These are phyloP conservation scores for Patagioenas fasciata DNA, from an alignment of 2,113 vertebrate genomes.

Conservation along the genomic window DNA sequence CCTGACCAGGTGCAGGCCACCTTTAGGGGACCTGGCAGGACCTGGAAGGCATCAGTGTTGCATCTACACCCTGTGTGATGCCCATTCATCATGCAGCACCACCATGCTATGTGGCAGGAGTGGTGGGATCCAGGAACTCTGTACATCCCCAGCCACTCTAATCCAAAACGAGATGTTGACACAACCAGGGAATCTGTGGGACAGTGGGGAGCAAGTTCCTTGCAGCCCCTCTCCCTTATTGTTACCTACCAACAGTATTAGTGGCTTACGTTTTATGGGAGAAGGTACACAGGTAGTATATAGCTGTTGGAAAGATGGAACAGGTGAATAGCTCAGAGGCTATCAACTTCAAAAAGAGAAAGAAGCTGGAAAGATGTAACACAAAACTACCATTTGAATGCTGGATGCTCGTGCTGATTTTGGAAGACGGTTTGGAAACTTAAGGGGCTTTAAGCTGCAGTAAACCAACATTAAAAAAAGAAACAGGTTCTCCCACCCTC, in stretches of 20 bases:
- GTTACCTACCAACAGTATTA: not conserved
- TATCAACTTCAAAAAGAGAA: not conserved
- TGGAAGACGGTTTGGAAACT: not conserved
- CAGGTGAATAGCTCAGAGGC: not conserved
- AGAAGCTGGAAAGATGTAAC: not conserved
- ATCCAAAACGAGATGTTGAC: not conserved
- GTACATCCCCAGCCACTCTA: not conserved
- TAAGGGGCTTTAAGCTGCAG: not conserved
- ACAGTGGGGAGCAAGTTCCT: not conserved
- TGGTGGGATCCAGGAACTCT: fast-evolving
- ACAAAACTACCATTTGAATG: not conserved
- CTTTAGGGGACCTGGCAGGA: not conserved
- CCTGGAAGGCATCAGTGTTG: not conserved
- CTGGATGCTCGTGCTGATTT: not conserved
- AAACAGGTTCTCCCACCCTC: not conserved
- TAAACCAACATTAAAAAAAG: not conserved
- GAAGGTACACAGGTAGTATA: not conserved
- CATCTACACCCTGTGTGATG: no score
- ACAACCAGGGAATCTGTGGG: not conserved
- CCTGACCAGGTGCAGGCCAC: not conserved
- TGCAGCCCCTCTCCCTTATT: not conserved
- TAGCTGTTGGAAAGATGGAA: not conserved
- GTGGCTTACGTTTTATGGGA: not conserved
- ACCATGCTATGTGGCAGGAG: fast-evolving
- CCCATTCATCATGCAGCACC: fast-evolving